A percentile compares a stretch with the other conserved stretches of the same genome.
Conservation (phyloP, 2,797 vertebrate genomes). For the Hypotaenidia okinawae region DNA sequence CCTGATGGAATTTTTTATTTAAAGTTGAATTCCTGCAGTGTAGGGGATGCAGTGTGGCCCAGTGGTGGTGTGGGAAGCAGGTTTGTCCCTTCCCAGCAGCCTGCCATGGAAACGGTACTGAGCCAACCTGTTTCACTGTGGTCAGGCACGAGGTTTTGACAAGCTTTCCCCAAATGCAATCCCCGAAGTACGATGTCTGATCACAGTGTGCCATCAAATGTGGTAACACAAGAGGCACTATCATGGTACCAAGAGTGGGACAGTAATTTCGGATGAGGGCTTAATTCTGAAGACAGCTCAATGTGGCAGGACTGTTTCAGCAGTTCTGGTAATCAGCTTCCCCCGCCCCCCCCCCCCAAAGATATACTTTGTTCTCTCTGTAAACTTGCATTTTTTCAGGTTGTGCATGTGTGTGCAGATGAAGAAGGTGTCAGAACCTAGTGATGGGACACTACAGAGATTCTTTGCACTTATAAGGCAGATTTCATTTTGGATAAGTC, state of each 20-base stretch:
- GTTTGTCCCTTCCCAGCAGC: neutral
- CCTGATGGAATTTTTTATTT: neutral
- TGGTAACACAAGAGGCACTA: neutral
- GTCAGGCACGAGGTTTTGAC: neutral
- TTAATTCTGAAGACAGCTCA: neutral
- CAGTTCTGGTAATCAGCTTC: neutral
- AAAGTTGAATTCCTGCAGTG: neutral
- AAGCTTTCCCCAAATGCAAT: neutral
- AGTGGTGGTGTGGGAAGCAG: neutral
- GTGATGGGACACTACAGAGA: neutral
- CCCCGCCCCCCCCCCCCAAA: too few species aligned
- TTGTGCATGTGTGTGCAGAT: rapidly evolving
- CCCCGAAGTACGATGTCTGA: neutral
- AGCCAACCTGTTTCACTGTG: neutral
- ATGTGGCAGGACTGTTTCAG: neutral
- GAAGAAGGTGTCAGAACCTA: neutral
- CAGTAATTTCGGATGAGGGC: neutral
- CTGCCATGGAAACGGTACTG: neutral
- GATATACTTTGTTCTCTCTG: too few species aligned
- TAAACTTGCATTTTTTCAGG: neutral
- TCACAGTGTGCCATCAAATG: neutral
- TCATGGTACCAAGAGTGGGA: neutral
- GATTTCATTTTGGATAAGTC: neutral
- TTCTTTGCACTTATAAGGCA: rapidly evolving
- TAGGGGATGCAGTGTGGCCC: neutral